Evolutionary conservation across 2,888 invertebrate species (phyloP).

Genomic region (Drosophila mimica): DNA sequence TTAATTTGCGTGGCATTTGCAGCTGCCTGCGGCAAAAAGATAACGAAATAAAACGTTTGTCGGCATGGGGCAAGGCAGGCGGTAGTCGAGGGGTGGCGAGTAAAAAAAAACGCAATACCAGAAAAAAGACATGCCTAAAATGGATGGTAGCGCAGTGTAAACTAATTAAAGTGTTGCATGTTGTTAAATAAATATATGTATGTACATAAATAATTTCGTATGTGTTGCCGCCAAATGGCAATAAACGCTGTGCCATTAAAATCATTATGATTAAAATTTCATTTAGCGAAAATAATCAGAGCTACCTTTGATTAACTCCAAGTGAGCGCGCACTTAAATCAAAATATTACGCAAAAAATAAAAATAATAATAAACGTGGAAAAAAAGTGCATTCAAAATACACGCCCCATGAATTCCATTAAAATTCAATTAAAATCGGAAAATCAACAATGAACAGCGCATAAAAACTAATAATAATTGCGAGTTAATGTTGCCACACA

Average conservation of each 20-base stretch:
- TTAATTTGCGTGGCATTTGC: constrained; percentile 84
- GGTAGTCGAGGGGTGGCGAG: not conserved
- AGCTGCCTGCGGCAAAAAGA: constrained; percentile 84
- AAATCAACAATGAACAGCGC: constrained; percentile 53
- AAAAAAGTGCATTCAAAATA: constrained; percentile 26
- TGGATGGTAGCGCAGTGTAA: constrained; percentile 69
- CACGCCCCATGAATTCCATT: constrained; percentile 73
- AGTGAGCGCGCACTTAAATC: constrained; percentile 47
- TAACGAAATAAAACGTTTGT: constrained; percentile 83
- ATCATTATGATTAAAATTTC: constrained; percentile 76
- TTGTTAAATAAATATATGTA: constrained; percentile 14
- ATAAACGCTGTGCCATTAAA: constrained; percentile 61
- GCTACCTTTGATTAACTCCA: constrained; percentile 66
- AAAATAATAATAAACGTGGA: constrained; percentile 9
- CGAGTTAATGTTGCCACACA: constrained; percentile 52
- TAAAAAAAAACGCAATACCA: constrained; percentile 10
- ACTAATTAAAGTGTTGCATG: constrained; percentile 70
- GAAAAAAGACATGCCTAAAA: constrained; percentile 35
- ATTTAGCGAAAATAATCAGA: constrained; percentile 76
- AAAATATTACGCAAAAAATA: constrained; percentile 14
- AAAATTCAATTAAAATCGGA: constrained; percentile 76
- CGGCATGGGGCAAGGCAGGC: constrained; percentile 39
- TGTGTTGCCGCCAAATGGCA: constrained; percentile 35
- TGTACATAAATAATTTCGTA: not conserved
- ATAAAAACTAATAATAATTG: constrained; percentile 79